A percentile compares a stretch with the other conserved stretches of the same genome.
Conservation (phyloP, 1,140 invertebrate genomes). For the Scaptomyza hsui region DNA sequence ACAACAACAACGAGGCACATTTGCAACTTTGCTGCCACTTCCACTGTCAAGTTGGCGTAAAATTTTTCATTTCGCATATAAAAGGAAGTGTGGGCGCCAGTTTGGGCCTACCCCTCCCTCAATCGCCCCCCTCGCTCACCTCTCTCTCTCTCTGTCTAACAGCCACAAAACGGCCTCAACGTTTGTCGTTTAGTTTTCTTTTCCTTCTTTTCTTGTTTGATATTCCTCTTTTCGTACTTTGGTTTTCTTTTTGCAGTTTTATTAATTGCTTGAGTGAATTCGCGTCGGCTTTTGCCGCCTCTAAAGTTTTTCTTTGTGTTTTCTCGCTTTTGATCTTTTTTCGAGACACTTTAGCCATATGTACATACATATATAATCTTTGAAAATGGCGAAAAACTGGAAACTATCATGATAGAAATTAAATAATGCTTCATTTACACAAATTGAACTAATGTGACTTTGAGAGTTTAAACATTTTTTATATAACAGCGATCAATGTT, state of each 20-base stretch:
- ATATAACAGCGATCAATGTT: too few species aligned
- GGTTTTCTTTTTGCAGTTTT: constrained; percentile 64
- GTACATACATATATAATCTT: background rate
- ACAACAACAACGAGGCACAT: constrained; percentile 61
- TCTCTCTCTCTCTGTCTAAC: background rate
- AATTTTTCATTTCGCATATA: constrained; percentile 81
- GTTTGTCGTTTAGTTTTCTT: constrained; percentile 58
- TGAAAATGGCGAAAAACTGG: constrained; percentile 31
- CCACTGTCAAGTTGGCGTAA: constrained; percentile 80
- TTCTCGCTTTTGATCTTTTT: constrained; percentile 68
- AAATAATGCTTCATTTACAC: constrained; percentile 24
- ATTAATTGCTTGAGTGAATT: constrained; percentile 80
- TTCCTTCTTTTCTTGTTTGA: constrained; percentile 25
- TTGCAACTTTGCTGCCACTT: constrained; percentile 78
- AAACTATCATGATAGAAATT: constrained; percentile 40
- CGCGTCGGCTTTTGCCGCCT: constrained; percentile 61
- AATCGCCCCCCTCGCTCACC: background rate
- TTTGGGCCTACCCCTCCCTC: constrained; percentile 16
- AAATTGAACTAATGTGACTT: constrained; percentile 10
- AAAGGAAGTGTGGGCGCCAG: constrained; percentile 80
- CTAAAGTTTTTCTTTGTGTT: constrained; percentile 61
- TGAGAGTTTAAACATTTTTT: too few species aligned
- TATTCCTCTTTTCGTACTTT: constrained; percentile 28
- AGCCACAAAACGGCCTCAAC: constrained; percentile 53
- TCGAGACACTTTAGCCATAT: constrained; percentile 39